Base-by-base conservation (phyloP, 92 coral and sea anemone genomes). In the Paramuricea clavata region DNA sequence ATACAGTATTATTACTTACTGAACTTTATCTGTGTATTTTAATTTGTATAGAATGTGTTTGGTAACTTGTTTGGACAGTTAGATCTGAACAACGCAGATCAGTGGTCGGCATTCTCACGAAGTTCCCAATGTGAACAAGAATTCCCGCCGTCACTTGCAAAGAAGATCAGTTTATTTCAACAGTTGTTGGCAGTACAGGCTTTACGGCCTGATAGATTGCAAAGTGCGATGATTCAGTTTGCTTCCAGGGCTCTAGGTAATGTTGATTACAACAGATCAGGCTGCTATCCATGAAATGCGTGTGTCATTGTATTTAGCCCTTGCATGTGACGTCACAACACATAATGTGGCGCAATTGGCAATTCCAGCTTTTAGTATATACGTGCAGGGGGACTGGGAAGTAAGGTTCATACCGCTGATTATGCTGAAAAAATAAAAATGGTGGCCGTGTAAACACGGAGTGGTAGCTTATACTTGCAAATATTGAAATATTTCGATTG, bases 51-150 rank as follows among this genome's bases (percentile, higher is more conserved):
- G 99, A 94, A 88, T 71, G 91, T 95, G 34, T 97, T 97, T 69
- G 79, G 95, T 52, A 94, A 83, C 84, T 49, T 97, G 81, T 97
- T 90, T 89, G 93, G 93, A 81, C 86, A 86, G 59, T 90, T 97
- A 27, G 95, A 94, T 86, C 69, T 97, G 80, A 94, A 92, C 21
- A 93, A 89, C 73, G 83, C 98, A 13, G 98, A 94, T 81, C 60
- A 89, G 89, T 97, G 99, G 99, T 78, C 86, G 49, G 84, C 97
- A 12, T 97, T 97, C 76, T 88, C 97, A 26, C 98, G 98, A 44
- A 97, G 99, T 76, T 97, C 99, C 1, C 99, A 94, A 90, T 97
- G 99, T 86, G 99, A 97, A 71, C 99, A 97, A 83, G 99, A 97
- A 59, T 92, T 97, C 36, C 99, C 99, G 4, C 80, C 98, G 28